Percentiles rank a stretch among this genome's conserved stretches.
These are phyloP conservation scores for Malacoraja senta DNA, from an alignment of 2,797 vertebrate genomes.

Conservation along the genomic window DNA sequence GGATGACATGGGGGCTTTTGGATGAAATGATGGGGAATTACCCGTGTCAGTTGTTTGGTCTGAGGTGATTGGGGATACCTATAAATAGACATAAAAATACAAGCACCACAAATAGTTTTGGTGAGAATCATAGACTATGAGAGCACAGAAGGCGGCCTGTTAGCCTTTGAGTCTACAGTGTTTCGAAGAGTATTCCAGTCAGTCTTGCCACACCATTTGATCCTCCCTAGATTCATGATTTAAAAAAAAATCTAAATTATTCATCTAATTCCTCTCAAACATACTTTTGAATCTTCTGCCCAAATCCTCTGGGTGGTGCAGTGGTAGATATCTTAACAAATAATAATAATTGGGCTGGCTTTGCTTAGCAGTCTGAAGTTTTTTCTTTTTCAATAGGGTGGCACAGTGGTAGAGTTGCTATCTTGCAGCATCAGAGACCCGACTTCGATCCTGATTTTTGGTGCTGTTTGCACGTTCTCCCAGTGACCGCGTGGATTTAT, in stretches of 20 bases:
- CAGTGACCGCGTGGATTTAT: too few species aligned
- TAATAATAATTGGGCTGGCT: too few species aligned
- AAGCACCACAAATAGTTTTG: not conserved
- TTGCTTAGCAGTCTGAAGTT: too few species aligned
- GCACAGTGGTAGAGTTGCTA: too few species aligned
- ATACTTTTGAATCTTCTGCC: not conserved
- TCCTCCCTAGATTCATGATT: too few species aligned
- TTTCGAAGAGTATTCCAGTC: not conserved
- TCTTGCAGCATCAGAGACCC: too few species aligned
- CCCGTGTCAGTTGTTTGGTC: not conserved
- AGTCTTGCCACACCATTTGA: not conserved
- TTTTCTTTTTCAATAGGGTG: too few species aligned
- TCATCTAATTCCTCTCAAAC: not conserved
- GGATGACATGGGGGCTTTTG: conserved; percentile 5
- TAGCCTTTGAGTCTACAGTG: not conserved
- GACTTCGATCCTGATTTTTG: too few species aligned
- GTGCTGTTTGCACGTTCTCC: too few species aligned
- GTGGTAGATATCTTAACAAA: too few species aligned
- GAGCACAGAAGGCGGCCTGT: not conserved
- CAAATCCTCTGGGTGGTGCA: too few species aligned
- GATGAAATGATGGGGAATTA: not conserved
- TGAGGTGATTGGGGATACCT: not conserved
- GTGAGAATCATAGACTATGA: not conserved
- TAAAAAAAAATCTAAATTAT: not conserved
- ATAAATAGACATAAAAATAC: not conserved